These are phyloP conservation scores for Lepetodrilus schrolli DNA, from an alignment of 2,888 invertebrate genomes.

Conservation along the genomic window DNA sequence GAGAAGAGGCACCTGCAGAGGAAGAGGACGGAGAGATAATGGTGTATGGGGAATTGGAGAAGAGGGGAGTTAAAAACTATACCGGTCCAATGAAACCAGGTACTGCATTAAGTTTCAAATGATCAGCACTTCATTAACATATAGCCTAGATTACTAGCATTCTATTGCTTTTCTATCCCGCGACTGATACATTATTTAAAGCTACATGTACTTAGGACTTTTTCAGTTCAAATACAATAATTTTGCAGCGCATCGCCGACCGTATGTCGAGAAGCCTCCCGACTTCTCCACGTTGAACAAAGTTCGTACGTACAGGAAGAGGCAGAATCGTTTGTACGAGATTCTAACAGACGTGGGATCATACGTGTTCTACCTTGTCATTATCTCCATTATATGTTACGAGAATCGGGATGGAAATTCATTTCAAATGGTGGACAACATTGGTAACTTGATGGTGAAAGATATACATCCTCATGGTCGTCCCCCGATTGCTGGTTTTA, in stretches of 20 bases:
- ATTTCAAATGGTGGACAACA: constrained; percentile 22
- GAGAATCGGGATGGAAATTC: constrained; percentile 30
- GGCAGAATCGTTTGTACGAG: constrained; percentile 37
- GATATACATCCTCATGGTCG: neutral
- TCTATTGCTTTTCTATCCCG: too few relatives aligned
- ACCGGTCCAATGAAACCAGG: constrained; percentile 12
- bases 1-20: constrained; percentile 32
- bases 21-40: neutral
- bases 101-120: neutral
- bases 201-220: too few relatives aligned
- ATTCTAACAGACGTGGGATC: constrained; percentile 32
- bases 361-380: constrained; percentile 36
- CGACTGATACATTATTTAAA: too few relatives aligned
- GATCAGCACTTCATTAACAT: too few relatives aligned
- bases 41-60: neutral
- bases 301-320: constrained; percentile 25
- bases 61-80: neutral
- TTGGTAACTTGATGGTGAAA: constrained; percentile 28
- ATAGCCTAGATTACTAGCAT: too few relatives aligned
- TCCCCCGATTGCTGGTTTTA: constrained; percentile 7
- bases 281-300: constrained; percentile 21
- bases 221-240: too few relatives aligned
- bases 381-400: constrained; percentile 31
- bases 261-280: constrained; percentile 29
- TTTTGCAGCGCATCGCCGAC: constrained; percentile 32